Evolutionary conservation across 2,113 vertebrate genomes (phyloP).

Genomic region (Amazona guildingii): DNA sequence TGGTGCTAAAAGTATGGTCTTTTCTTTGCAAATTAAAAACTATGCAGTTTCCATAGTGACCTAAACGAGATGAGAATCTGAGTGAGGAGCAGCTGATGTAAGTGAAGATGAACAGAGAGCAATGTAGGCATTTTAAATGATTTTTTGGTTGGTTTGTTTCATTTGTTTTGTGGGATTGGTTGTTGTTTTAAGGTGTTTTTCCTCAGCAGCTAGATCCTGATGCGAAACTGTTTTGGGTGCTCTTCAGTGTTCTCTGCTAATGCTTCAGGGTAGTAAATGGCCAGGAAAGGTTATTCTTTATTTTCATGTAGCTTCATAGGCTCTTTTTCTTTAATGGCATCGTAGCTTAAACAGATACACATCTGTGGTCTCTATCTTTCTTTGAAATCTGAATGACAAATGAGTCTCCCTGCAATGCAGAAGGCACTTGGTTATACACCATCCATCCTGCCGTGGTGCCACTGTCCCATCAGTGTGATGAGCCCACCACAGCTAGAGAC

Average conservation of each 20-base stretch:
- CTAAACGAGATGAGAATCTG: constrained; percentile 1
- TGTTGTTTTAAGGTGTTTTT: neutral
- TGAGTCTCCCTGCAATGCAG: neutral
- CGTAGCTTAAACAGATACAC: neutral
- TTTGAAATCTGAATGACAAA: neutral
- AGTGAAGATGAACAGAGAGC: neutral
- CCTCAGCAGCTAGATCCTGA: neutral
- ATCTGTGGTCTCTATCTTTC: neutral
- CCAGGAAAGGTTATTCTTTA: neutral
- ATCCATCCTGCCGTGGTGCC: neutral
- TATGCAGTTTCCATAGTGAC: neutral
- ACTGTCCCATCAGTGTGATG: neutral
- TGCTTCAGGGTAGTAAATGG: neutral
- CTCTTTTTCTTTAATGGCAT: neutral
- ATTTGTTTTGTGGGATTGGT: neutral
- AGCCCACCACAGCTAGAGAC: neutral
- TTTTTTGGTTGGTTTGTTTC: neutral
- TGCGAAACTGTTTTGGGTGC: neutral
- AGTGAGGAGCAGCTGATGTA: neutral
- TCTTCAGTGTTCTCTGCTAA: neutral
- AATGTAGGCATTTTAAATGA: neutral
- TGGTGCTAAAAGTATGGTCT: neutral
- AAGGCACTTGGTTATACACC: neutral
- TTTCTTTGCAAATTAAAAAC: constrained; percentile 16
- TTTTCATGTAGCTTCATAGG: neutral